Percentiles rank a stretch among this genome's conserved stretches.
These are phyloP conservation scores for Ceuthmochares aereus DNA, from an alignment of 2,113 vertebrate genomes.

Conservation along the genomic window DNA sequence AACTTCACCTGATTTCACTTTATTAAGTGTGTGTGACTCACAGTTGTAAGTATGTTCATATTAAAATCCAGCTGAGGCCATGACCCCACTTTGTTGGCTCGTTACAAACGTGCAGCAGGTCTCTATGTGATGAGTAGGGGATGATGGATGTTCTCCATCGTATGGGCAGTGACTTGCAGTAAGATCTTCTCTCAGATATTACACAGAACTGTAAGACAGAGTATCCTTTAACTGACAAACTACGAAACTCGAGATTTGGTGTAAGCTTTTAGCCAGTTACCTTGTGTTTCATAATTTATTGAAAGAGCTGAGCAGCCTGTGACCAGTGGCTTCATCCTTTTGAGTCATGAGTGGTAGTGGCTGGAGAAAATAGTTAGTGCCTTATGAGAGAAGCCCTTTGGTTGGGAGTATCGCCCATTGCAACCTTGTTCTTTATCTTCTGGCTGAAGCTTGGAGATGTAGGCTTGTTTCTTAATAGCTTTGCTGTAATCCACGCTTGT, in stretches of 20 bases:
- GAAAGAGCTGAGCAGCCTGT: not conserved
- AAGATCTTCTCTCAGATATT: not conserved
- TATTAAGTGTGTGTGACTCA: not conserved
- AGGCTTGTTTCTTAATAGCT: conserved; percentile 7
- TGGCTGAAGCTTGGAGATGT: not conserved
- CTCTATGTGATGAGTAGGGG: not conserved
- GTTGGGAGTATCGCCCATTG: not conserved
- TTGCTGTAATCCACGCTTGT: conserved; percentile 31
- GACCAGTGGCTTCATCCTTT: not conserved
- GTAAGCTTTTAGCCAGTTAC: not conserved
- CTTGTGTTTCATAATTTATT: not conserved
- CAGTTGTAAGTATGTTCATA: not conserved
- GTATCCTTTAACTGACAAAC: not conserved
- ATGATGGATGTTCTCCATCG: not conserved
- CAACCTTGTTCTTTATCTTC: not conserved
- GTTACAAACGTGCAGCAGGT: fast-evolving
- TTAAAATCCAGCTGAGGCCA: not conserved
- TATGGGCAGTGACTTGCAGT: not conserved
- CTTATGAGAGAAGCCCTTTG: not conserved
- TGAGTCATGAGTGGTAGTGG: not conserved
- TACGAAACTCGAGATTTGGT: not conserved
- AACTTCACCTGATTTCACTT: not conserved
- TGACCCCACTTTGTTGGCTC: not conserved
- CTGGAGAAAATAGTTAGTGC: not conserved
- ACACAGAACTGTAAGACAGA: not conserved